Evolutionary conservation across 2,113 vertebrate genomes (phyloP), one percentile per base, ranked within the genome.

Genomic region (Xerus inauris): DNA sequence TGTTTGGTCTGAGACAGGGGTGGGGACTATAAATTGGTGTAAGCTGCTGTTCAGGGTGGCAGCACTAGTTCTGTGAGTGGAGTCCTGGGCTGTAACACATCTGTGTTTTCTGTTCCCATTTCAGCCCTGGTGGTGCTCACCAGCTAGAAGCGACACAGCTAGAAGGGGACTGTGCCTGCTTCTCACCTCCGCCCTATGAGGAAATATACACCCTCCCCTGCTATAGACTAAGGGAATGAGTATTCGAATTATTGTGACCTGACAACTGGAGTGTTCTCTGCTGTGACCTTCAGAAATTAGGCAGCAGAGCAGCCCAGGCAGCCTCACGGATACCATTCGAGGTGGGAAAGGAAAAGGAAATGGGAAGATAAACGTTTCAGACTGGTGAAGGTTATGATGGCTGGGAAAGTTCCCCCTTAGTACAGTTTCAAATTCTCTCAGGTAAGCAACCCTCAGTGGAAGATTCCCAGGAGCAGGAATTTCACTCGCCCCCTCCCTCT

Each of bases 181-280:
- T 98, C 75, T 96, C 96, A 65, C 98, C 98, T 92, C 98, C 98
- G 12, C 98, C 91, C 45, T 99, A 99, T 4, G 98, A 99, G 75
- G 98, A 98, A 89, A 97, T 99, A 95, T 98, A 98, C 49, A 47
- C 30, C 7, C 16, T 85, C 47, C 94, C 97, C 93, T 13, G 1
- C 67, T 85, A 94, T 77, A 76, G 51, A 89, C 5, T 7, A n/a
- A 80, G 87, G 89, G 65, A 95, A 0, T 1, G n/a, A 45, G 19
- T 2, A 0, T 10, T 35, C 1, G 42, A 26, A 9, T 72, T 67
- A 9, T 2, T 49, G 49, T 80, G 77, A 67, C 38, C 47, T 71
- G 88, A 40, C 49, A 45, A 57, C 24, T 35, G 62, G 42, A 47
- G 35, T 26, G n/a, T 47, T 64, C 45, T 65, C 0, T 26, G n/a